phyloP scores from a whole-genome alignment of 2,113 vertebrate species.

The Xenopus borealis region DNA sequence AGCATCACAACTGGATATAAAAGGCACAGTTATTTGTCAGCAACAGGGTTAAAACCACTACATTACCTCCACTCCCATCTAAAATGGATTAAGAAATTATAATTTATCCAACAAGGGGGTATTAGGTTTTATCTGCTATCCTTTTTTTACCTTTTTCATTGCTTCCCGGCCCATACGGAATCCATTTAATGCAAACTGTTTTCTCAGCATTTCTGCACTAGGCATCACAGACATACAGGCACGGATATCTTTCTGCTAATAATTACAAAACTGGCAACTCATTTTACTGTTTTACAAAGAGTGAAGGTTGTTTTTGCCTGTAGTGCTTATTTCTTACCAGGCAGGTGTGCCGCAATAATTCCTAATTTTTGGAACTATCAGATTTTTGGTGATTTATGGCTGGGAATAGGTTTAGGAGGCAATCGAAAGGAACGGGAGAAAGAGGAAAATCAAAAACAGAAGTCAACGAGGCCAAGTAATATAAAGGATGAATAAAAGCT shows the following conservation, averaged over 20 bases:
- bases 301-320: slow-evolving; percentile 35
- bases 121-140: slow-evolving; percentile 12
- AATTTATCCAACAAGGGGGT: slow-evolving; percentile 10
- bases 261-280: slow-evolving; percentile 42
- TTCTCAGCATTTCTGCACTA: slow-evolving; percentile 35
- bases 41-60: too few species aligned
- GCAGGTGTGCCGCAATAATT: slow-evolving; percentile 41
- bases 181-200: slow-evolving; percentile 40
- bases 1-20: too few species aligned
- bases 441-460: slow-evolving; percentile 11
- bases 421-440: slow-evolving; percentile 9
- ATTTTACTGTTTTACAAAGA: slow-evolving; percentile 34
- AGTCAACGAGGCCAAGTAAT: background rate
- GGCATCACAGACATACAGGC: slow-evolving; percentile 40
- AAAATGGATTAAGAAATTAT: slow-evolving; percentile 1
- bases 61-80: too few species aligned
- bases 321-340: slow-evolving; percentile 37
- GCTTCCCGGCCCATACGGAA: slow-evolving; percentile 36
- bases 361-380: slow-evolving; percentile 23
- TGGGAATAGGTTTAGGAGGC: slow-evolving; percentile 4
- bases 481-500: background rate
- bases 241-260: slow-evolving; percentile 44
- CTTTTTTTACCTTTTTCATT: background rate
- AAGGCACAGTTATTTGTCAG: too few species aligned
- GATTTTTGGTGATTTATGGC: slow-evolving; percentile 26